These are phyloP conservation scores for Myioborus melanocephalus DNA, from an alignment of 2,797 vertebrate genomes.

Conservation along the genomic window DNA sequence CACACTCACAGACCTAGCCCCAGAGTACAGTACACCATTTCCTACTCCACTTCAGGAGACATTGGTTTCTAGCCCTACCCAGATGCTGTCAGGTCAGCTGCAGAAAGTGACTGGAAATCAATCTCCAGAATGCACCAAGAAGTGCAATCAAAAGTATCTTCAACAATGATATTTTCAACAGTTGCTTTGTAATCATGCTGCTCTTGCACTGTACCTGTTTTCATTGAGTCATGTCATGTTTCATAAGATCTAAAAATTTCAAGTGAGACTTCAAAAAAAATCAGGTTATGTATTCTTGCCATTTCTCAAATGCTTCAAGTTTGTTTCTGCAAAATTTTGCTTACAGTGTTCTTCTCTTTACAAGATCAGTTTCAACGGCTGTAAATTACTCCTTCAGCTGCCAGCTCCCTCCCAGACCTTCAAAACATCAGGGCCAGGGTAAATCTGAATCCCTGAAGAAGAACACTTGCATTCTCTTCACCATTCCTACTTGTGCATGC, in stretches of 20 bases:
- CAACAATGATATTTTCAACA: neutral
- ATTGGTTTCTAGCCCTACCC: neutral
- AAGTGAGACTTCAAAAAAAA: neutral
- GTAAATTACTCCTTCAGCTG: neutral
- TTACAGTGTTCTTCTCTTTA: neutral
- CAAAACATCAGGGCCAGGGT: neutral
- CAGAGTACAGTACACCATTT: neutral
- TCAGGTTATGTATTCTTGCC: neutral
- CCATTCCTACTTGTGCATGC: neutral
- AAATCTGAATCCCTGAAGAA: neutral
- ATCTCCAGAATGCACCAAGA: neutral
- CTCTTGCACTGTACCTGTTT: neutral
- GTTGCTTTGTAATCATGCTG: neutral
- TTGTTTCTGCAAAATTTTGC: neutral
- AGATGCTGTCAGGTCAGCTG: neutral
- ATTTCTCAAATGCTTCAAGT: neutral
- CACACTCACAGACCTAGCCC: neutral
- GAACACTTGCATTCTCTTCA: neutral
- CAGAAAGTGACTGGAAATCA: neutral
- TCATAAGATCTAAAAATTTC: neutral
- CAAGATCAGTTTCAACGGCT: neutral
- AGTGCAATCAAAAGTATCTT: neutral
- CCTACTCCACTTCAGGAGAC: neutral
- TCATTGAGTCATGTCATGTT: accelerated
- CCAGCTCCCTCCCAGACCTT: neutral